These are phyloP conservation scores for Aphelenchoides besseyi DNA, from an alignment of 1,140 invertebrate genomes.

Conservation along the genomic window DNA sequence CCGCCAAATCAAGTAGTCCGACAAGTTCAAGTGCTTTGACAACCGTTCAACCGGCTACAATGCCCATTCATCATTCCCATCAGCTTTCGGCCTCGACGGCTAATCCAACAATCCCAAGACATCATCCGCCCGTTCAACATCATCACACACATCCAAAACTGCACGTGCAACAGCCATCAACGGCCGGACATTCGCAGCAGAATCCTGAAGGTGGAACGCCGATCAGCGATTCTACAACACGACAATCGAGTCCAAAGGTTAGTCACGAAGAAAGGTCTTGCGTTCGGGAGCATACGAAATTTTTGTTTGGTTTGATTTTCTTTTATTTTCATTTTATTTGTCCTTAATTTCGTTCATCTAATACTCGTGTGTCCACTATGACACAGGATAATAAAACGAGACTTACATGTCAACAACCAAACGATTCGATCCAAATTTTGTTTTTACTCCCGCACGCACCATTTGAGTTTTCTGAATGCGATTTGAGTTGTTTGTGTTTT, in stretches of 20 bases:
- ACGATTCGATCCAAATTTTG: neutral
- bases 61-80: constrained; percentile 32
- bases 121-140: constrained; percentile 13
- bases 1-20: constrained; percentile 13
- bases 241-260: constrained; percentile 11
- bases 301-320: constrained; percentile 3
- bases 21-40: neutral
- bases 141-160: constrained; percentile 20
- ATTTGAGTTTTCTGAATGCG: neutral
- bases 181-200: neutral
- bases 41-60: neutral
- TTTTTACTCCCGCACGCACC: neutral
- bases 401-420: neutral
- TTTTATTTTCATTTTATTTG: neutral
- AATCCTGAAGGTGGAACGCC: neutral
- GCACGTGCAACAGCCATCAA: neutral
- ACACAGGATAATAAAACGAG: neutral
- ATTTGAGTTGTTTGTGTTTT: constrained; percentile 19
- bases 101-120: constrained; percentile 1
- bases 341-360: neutral
- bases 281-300: neutral
- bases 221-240: neutral
- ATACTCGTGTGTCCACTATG: no score
- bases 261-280: neutral
- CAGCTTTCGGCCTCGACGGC: constrained; percentile 27